These are phyloP conservation scores for Coelopa frigida DNA, from an alignment of 1,140 invertebrate genomes.

Conservation along the genomic window DNA sequence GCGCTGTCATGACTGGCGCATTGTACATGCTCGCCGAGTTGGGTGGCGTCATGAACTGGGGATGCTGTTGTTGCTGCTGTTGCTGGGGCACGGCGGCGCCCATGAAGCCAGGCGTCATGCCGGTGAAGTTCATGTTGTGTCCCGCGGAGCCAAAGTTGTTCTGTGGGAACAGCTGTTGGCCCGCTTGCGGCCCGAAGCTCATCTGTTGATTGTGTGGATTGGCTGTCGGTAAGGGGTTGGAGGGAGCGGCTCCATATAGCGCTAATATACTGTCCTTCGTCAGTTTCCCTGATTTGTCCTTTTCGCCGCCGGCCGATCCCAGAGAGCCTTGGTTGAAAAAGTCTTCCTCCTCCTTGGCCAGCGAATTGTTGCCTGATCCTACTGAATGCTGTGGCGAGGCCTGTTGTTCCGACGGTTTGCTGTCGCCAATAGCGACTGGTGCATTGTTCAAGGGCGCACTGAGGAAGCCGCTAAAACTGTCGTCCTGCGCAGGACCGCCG, in stretches of 20 bases:
- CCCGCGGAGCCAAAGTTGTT: conserved; percentile 13
- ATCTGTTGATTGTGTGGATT: conserved; percentile 25
- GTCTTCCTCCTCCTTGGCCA: conserved; percentile 74
- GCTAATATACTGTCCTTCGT: conserved; percentile 92
- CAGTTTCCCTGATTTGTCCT: conserved; percentile 70
- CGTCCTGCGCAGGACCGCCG: conserved; percentile 48
- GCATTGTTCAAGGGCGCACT: too few relatives aligned
- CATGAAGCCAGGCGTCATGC: conserved; percentile 35
- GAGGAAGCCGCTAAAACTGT: conserved; percentile 70
- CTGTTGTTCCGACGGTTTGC: conserved; percentile 19
- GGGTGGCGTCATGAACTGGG: conserved; percentile 43
- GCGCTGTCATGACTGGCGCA: conserved; percentile 41
- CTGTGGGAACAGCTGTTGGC: not conserved
- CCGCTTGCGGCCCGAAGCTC: conserved; percentile 19
- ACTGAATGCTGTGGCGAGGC: too few relatives aligned
- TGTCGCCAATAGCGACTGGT: conserved; percentile 33
- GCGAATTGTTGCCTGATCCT: conserved; percentile 45
- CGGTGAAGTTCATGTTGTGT: conserved; percentile 21
- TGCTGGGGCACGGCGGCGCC: conserved; percentile 25
- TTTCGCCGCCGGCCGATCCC: conserved; percentile 53
- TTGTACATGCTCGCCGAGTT: conserved; percentile 44
- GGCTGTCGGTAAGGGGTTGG: conserved; percentile 16
- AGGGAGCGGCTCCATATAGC: conserved; percentile 66
- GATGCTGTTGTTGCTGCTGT: conserved; percentile 27
- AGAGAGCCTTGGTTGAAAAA: conserved; percentile 72